These are phyloP conservation scores for Teleogryllus occipitalis DNA, from an alignment of 1,140 invertebrate species.

Conservation along the genomic window DNA sequence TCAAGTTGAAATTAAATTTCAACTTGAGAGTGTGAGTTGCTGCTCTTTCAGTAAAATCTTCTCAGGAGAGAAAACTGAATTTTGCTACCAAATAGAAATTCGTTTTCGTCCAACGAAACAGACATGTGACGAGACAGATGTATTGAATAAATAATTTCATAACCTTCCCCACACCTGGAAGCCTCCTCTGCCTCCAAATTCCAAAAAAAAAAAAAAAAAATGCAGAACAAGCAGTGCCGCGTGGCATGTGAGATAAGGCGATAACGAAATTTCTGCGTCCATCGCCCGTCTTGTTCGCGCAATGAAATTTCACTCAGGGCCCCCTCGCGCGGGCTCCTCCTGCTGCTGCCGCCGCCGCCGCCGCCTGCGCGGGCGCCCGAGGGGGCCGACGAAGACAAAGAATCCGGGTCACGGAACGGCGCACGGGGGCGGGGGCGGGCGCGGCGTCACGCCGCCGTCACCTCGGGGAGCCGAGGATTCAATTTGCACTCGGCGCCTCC, in stretches of 20 bases:
- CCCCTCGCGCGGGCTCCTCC: background rate
- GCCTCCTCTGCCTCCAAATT: background rate
- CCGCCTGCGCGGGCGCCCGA: background rate
- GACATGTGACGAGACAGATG: background rate
- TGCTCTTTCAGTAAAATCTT: too few species aligned
- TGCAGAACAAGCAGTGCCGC: background rate
- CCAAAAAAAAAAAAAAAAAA: background rate
- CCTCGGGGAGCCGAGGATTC: slow-evolving; percentile 6
- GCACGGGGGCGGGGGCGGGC: too few species aligned
- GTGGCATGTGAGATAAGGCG: background rate
- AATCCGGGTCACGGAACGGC: background rate
- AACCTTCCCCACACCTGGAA: background rate
- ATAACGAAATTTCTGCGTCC: background rate
- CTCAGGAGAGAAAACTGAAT: too few species aligned
- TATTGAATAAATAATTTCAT: background rate
- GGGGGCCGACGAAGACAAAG: background rate
- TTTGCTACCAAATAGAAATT: too few species aligned
- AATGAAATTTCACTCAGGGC: background rate
- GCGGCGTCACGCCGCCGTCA: too few species aligned
- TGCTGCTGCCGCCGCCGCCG: background rate
- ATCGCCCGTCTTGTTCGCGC: background rate
- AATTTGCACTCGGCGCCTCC: slow-evolving; percentile 7
- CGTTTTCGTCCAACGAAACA: background rate
- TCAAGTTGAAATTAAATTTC: too few species aligned
- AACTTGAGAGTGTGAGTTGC: too few species aligned